Conservation (phyloP, 2,797 vertebrate genomes). For the Characodon lateralis region DNA sequence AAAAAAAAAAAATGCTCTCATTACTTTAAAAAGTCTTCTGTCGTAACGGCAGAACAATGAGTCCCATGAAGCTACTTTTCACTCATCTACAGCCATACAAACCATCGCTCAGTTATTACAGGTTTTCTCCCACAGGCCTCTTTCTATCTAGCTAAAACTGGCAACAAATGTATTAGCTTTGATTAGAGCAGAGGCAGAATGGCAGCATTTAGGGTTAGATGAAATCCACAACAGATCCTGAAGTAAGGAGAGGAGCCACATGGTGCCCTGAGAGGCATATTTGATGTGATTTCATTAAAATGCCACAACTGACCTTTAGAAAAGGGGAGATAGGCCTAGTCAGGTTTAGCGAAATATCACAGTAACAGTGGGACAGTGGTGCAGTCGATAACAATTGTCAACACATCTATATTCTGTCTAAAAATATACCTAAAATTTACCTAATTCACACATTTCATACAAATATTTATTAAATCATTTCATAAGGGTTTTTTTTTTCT, state of each 20-base stretch:
- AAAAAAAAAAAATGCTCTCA: neutral
- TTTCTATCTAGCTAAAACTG: neutral
- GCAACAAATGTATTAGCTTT: slow-evolving; percentile 1
- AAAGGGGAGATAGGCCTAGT: slow-evolving; percentile 6
- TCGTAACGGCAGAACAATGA: slow-evolving; percentile 3
- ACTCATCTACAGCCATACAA: neutral
- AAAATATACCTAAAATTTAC: neutral
- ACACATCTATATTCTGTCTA: slow-evolving; percentile 1
- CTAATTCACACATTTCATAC: slow-evolving; percentile 13
- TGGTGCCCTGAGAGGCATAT: neutral
- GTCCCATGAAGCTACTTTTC: neutral
- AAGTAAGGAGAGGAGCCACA: neutral
- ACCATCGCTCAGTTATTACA: slow-evolving; percentile 10
- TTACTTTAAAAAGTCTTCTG: neutral
- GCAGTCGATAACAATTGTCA: neutral
- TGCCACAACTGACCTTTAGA: slow-evolving; percentile 16
- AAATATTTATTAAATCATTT: slow-evolving; percentile 48
- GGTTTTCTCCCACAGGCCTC: neutral
- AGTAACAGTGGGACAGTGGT: neutral
- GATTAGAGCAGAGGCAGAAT: slow-evolving; percentile 1
- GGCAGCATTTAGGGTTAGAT: neutral
- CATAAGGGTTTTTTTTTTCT: slow-evolving; percentile 14
- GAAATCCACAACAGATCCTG: neutral
- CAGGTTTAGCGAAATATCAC: slow-evolving; percentile 17
- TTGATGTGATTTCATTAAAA: neutral